Evolutionary conservation across 2,888 invertebrate genomes (phyloP).

Genomic region (Hirtodrosophila alboralis): DNA sequence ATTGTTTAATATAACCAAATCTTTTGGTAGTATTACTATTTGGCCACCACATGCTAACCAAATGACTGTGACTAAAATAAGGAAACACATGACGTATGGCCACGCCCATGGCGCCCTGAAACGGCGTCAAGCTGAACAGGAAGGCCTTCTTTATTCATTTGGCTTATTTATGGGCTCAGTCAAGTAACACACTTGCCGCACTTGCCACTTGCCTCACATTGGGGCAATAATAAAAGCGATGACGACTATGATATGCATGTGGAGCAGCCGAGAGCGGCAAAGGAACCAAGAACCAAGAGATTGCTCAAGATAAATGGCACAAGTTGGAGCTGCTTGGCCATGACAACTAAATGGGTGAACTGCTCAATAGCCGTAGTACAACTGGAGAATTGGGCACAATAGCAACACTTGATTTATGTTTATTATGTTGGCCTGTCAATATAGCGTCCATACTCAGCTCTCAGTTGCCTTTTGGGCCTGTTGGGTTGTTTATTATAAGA

Average conservation of each 20-base stretch:
- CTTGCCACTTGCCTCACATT: constrained; percentile 28
- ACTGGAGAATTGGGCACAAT: constrained; percentile 43
- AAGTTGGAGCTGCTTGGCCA: constrained; percentile 26
- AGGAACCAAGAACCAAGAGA: constrained; percentile 47
- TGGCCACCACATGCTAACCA: constrained; percentile 21
- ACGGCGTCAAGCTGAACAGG: constrained; percentile 29
- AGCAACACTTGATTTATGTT: constrained; percentile 72
- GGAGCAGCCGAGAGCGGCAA: constrained; percentile 42
- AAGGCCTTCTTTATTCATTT: constrained; percentile 17
- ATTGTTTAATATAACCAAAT: neutral
- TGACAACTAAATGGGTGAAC: constrained; percentile 14
- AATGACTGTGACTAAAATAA: constrained; percentile 32
- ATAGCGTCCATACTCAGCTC: constrained; percentile 22
- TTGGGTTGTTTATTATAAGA: constrained; percentile 58
- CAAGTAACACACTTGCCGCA: constrained; percentile 40
- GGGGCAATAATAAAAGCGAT: constrained; percentile 63
- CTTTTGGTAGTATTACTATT: neutral
- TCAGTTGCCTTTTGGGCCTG: constrained; percentile 3
- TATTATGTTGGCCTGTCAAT: constrained; percentile 74
- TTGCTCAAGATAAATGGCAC: constrained; percentile 66
- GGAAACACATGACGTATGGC: constrained; percentile 27
- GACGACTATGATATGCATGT: constrained; percentile 76
- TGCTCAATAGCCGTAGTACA: constrained; percentile 33
- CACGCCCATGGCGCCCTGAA: constrained; percentile 39
- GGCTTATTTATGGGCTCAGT: constrained; percentile 48